A percentile compares a stretch with the other conserved stretches of the same genome.
Evolutionary conservation across 64 coral and sea anemone genomes (phyloP).

Genomic region (Stichodactyla helianthus): DNA sequence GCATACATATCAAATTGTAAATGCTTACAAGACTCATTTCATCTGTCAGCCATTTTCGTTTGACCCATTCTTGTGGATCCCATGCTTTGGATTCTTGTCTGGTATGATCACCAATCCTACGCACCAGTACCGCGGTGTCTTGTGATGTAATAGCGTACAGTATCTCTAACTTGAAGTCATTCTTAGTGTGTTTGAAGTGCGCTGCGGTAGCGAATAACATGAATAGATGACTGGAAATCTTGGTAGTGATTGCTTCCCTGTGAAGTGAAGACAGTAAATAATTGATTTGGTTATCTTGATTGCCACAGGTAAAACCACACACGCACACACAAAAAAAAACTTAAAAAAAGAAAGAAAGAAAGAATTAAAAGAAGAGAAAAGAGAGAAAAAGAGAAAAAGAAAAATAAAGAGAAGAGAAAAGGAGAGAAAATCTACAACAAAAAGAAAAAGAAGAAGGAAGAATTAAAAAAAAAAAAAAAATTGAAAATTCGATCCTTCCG

Average conservation of each 20-base stretch:
- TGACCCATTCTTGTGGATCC: constrained; percentile 65
- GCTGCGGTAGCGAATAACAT: constrained; percentile 62
- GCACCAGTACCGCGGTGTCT: constrained; percentile 59
- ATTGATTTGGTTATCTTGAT: neutral
- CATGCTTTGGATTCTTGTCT: constrained; percentile 62
- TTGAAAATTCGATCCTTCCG: too few relatives aligned
- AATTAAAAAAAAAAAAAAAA: too few relatives aligned
- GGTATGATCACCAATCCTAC: constrained; percentile 54
- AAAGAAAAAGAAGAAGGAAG: too few relatives aligned
- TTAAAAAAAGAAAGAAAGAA: too few relatives aligned
- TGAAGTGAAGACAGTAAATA: neutral
- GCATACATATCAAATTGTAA: neutral
- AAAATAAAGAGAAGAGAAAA: neutral
- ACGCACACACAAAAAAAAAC: too few relatives aligned
- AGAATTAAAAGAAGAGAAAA: too few relatives aligned
- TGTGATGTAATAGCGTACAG: constrained; percentile 39
- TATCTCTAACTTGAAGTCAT: constrained; percentile 56
- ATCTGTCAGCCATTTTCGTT: constrained; percentile 77
- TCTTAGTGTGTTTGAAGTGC: constrained; percentile 43
- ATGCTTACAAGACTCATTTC: constrained; percentile 61
- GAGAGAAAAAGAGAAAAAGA: too few relatives aligned
- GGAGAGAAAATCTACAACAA: too few relatives aligned
- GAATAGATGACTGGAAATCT: constrained; percentile 25
- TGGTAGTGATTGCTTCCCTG: neutral
- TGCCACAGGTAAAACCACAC: too few relatives aligned